Conservation (phyloP, 1,140 invertebrate species). For the Plectrocnemia conspersa region DNA sequence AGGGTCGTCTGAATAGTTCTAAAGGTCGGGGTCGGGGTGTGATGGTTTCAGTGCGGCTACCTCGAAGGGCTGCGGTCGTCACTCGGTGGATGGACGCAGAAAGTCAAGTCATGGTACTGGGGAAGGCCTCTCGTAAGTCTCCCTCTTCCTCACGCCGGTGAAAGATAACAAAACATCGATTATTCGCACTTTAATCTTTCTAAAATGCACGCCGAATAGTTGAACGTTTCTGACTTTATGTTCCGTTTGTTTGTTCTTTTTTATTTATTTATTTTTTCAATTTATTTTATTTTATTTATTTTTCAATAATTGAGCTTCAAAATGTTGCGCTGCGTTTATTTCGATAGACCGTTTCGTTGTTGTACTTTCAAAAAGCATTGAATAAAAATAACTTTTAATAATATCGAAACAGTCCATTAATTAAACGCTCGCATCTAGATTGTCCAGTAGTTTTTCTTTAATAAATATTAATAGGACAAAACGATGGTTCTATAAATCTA, state of each 20-base stretch:
- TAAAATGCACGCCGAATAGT: constrained; percentile 35
- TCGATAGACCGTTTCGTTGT: constrained; percentile 7
- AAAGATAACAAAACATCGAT: constrained; percentile 20
- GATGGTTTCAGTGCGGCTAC: constrained; percentile 76
- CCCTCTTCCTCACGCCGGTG: constrained; percentile 21
- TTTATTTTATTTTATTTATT: not conserved
- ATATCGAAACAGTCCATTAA: too few species aligned
- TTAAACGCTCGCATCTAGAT: too few species aligned
- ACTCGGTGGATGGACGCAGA: constrained; percentile 87
- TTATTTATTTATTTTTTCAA: constrained; percentile 5
- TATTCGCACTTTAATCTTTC: constrained; percentile 31
- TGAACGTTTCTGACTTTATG: constrained; percentile 33
- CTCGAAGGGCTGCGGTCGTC: constrained; percentile 85
- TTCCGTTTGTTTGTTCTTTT: too few species aligned
- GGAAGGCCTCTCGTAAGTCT: constrained; percentile 90
- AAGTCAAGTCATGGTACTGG: constrained; percentile 93
- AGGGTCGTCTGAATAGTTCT: constrained; percentile 6
- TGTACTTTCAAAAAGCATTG: too few species aligned
- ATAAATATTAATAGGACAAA: too few species aligned
- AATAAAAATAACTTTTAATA: too few species aligned
- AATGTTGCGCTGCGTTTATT: constrained; percentile 4
- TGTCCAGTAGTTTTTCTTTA: too few species aligned
- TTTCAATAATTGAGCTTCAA: constrained; percentile 1
- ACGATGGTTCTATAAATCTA: too few species aligned
- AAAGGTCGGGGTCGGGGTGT: constrained; percentile 37